Conservation (phyloP, 1,140 invertebrate species). For the Aricia agestis region DNA sequence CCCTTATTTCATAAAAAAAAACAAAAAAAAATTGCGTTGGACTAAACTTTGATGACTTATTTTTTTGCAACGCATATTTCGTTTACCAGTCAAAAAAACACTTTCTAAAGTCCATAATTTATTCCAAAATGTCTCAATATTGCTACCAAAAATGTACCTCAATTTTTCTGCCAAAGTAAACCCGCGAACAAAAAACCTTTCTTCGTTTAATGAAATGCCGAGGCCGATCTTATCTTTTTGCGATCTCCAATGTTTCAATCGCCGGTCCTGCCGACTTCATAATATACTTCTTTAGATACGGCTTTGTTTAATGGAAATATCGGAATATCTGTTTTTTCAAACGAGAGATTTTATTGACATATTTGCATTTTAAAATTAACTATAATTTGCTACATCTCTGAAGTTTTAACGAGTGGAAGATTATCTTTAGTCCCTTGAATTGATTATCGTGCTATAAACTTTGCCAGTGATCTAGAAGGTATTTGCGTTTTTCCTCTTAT, state of each 20-base stretch:
- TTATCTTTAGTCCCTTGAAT: too few species aligned
- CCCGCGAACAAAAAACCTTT: not conserved
- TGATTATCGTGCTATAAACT: too few species aligned
- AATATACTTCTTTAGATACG: conserved; percentile 4
- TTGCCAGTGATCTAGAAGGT: too few species aligned
- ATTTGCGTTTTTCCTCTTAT: too few species aligned
- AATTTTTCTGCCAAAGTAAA: not conserved
- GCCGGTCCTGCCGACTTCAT: not conserved
- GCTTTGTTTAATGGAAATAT: conserved; percentile 2
- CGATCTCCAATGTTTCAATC: conserved; percentile 12
- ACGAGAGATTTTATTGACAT: not conserved
- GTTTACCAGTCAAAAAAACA: too few species aligned
- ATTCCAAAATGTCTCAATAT: not conserved
- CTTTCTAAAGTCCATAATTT: not conserved
- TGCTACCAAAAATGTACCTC: not conserved
- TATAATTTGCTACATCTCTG: not conserved
- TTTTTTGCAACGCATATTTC: too few species aligned
- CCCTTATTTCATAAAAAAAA: too few species aligned
- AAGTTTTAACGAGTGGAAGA: not conserved
- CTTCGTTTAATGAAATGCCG: not conserved
- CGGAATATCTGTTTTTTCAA: not conserved
- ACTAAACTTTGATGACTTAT: too few species aligned
- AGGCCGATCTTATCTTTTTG: conserved; percentile 5
- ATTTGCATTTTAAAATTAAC: too few species aligned
- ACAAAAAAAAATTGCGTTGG: too few species aligned